Evolutionary conservation across 2,797 vertebrate genomes (phyloP).

Genomic region (Chaetophractus vellerosus): DNA sequence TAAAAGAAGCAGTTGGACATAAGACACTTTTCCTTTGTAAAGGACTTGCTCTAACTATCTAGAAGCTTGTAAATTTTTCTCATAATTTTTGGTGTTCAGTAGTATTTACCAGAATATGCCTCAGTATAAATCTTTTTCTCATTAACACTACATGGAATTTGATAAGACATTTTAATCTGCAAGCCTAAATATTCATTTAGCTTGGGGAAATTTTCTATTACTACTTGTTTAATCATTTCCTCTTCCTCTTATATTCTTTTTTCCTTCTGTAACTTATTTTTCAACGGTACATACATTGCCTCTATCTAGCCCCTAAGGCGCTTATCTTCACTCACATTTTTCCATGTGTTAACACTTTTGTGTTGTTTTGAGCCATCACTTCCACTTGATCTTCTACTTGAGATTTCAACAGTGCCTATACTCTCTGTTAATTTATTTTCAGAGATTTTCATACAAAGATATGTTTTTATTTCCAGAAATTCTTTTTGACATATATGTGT

Average conservation of each 20-base stretch:
- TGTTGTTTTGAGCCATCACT: not conserved
- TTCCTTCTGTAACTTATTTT: not conserved
- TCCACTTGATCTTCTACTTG: not conserved
- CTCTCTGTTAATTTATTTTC: not conserved
- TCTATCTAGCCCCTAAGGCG: not conserved
- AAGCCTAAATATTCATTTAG: not conserved
- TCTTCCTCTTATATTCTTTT: not conserved
- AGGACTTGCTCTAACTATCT: not conserved
- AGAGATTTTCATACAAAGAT: not conserved
- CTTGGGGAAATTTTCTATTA: not conserved
- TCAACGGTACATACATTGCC: not conserved
- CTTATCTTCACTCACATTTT: not conserved
- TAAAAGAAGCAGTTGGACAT: not conserved
- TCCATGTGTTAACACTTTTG: not conserved
- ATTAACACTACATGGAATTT: not conserved
- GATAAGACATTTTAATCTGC: not conserved
- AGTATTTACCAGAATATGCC: not conserved
- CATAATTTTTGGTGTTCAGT: slow-evolving; percentile 14
- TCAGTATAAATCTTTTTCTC: not conserved
- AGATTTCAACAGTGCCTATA: not conserved
- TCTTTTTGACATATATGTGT: not conserved
- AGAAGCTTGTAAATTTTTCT: not conserved
- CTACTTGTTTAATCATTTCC: not conserved
- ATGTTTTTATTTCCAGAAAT: not conserved
- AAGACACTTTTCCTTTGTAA: not conserved